These are phyloP conservation scores for Periplaneta americana DNA, from an alignment of 1,140 invertebrate genomes.

Conservation along the genomic window DNA sequence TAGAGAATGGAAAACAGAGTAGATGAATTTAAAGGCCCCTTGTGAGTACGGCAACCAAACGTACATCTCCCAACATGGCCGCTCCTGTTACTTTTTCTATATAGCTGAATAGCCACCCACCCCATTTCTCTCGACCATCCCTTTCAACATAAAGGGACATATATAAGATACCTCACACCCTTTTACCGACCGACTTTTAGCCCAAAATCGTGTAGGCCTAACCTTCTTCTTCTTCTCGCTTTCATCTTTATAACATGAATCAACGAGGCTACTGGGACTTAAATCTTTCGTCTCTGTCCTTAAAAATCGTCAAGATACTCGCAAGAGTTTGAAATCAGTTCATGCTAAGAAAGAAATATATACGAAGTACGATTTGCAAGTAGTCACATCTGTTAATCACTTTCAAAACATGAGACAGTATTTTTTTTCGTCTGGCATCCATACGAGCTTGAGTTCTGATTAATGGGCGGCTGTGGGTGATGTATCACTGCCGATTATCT, in stretches of 20 bases:
- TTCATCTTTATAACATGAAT: background rate
- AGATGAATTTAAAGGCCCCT: background rate
- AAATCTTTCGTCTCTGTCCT: too few species aligned
- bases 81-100: background rate
- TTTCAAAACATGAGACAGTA: too few species aligned
- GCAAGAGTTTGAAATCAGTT: too few species aligned
- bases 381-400: too few species aligned
- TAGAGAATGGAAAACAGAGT: background rate
- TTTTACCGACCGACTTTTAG: background rate
- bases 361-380: too few species aligned
- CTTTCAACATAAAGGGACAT: background rate
- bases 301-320: background rate
- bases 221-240: background rate
- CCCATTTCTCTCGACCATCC: background rate
- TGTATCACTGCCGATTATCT: too few species aligned
- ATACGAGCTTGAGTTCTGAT: too few species aligned
- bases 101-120: background rate
- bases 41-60: background rate
- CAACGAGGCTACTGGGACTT: too few species aligned
- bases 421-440: too few species aligned
- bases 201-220: too few species aligned
- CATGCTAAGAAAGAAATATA: too few species aligned
- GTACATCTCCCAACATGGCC: background rate
- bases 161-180: background rate
- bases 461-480: too few species aligned